These are phyloP conservation scores for Luscinia luscinia DNA, from an alignment of 2,797 vertebrate genomes.

Conservation along the genomic window DNA sequence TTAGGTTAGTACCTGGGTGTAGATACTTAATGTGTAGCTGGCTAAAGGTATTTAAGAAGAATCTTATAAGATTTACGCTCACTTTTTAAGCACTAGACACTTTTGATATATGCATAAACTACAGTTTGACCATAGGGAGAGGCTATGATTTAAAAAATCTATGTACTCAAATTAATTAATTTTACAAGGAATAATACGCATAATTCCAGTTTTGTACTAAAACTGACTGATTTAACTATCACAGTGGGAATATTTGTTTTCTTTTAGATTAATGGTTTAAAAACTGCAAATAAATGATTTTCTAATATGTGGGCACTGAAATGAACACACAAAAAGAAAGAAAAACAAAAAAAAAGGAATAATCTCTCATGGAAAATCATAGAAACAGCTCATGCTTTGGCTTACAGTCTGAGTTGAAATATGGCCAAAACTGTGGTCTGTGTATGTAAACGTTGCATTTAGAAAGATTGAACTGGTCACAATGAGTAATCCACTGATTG, in stretches of 20 bases:
- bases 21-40: not conserved
- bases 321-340: not conserved
- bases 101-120: not conserved
- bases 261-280: not conserved
- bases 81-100: not conserved
- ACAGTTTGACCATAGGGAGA: not conserved
- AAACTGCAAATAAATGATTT: not conserved
- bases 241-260: not conserved
- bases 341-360: not conserved
- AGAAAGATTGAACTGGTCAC: not conserved
- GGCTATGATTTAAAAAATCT: not conserved
- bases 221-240: not conserved
- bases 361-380: not conserved
- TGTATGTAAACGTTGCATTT: not conserved
- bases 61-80: not conserved
- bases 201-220: not conserved
- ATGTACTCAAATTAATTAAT: not conserved
- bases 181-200: not conserved
- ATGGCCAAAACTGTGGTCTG: not conserved
- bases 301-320: not conserved
- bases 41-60: not conserved
- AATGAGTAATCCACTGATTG: not conserved
- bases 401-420: not conserved
- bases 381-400: not conserved
- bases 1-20: not conserved